These are phyloP conservation scores for Nansenia antarctica DNA, from an alignment of 2,113 vertebrate genomes.

Conservation along the genomic window DNA sequence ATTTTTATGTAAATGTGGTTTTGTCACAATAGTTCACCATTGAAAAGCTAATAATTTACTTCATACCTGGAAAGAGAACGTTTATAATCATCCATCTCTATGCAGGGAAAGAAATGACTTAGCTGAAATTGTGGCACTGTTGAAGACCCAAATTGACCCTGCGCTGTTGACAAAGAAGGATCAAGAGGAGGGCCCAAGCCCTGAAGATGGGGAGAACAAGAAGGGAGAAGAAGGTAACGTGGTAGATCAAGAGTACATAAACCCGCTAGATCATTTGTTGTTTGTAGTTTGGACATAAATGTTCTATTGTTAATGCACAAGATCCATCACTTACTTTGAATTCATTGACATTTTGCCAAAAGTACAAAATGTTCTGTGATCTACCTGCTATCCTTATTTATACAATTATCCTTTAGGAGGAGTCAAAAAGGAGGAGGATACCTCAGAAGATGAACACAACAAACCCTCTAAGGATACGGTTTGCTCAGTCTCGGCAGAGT, in stretches of 20 bases:
- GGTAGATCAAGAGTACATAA: background rate
- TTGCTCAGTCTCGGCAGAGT: constrained; percentile 58
- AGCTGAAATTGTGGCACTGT: constrained; percentile 88
- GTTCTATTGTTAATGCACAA: background rate
- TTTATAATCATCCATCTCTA: constrained; percentile 9
- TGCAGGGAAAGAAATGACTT: constrained; percentile 89
- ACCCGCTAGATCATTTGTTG: background rate
- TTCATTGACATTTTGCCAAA: background rate
- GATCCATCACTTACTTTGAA: background rate
- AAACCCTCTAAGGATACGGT: constrained; percentile 42
- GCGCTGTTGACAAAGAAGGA: constrained; percentile 81
- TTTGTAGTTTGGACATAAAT: background rate
- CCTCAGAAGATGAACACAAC: constrained; percentile 58
- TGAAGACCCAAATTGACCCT: constrained; percentile 97
- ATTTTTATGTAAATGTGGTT: background rate
- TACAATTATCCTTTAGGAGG: constrained; percentile 50
- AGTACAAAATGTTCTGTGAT: background rate
- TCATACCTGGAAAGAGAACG: background rate
- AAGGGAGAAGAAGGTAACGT: constrained; percentile 39
- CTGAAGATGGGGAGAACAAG: constrained; percentile 76
- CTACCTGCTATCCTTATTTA: background rate
- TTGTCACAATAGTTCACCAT: background rate
- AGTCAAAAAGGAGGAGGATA: constrained; percentile 62
- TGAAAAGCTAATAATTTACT: no score
- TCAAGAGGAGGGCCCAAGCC: constrained; percentile 80